A percentile compares a stretch with the other conserved stretches of the same genome.
phyloP scores from a whole-genome alignment of 2,888 invertebrate genomes.

The Crioceris asparagi region DNA sequence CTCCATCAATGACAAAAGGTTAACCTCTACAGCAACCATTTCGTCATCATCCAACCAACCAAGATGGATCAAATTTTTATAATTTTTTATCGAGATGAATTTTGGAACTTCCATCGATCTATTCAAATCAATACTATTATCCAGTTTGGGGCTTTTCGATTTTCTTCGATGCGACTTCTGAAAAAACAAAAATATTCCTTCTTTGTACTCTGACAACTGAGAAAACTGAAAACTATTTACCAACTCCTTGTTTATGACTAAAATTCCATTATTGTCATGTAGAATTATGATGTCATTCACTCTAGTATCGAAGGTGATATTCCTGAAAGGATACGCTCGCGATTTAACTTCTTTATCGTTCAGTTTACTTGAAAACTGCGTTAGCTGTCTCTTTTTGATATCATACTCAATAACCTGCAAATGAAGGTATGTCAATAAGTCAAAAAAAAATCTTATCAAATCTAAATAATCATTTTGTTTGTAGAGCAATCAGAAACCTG shows the following conservation, averaged over 20 bases:
- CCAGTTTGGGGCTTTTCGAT: too few relatives aligned
- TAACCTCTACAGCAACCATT: slow-evolving; percentile 66
- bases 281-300: slow-evolving; percentile 56
- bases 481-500: too few relatives aligned
- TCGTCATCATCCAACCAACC: slow-evolving; percentile 58
- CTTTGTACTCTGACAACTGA: too few relatives aligned
- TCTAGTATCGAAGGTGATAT: slow-evolving; percentile 51
- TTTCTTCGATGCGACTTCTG: too few relatives aligned
- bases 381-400: slow-evolving; percentile 50
- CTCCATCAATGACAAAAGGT: slow-evolving; percentile 56
- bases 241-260: slow-evolving; percentile 47
- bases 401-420: slow-evolving; percentile 64
- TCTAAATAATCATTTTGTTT: too few relatives aligned
- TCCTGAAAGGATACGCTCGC: slow-evolving; percentile 48
- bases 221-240: too few relatives aligned
- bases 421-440: too few relatives aligned
- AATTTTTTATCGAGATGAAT: too few relatives aligned
- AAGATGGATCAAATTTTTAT: slow-evolving; percentile 69
- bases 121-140: too few relatives aligned
- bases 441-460: too few relatives aligned
- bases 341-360: slow-evolving; percentile 46
- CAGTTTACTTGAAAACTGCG: slow-evolving; percentile 49
- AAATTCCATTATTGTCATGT: slow-evolving; percentile 61
- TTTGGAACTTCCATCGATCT: too few relatives aligned
- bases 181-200: too few relatives aligned